Percentiles rank a stretch among this genome's conserved stretches.
Conservation (phyloP, 35 echinoderm and acorn worm genomes). For the Chiridota heheva region DNA sequence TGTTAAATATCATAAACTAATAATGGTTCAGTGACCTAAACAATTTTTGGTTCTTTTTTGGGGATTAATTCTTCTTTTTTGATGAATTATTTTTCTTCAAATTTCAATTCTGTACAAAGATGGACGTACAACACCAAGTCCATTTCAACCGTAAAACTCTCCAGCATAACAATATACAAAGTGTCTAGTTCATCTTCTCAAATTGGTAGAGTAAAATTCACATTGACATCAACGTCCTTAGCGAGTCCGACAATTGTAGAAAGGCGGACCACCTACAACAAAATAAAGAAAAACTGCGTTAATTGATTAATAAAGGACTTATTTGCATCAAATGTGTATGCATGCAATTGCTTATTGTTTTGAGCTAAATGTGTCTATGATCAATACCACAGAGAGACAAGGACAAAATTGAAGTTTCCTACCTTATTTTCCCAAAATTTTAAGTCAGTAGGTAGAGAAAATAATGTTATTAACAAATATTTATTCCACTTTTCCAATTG, state of each 20-base stretch:
- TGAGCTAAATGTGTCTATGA: background rate
- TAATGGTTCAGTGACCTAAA: too few relatives aligned
- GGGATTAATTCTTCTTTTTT: too few relatives aligned
- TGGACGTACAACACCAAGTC: too few relatives aligned
- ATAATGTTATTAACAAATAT: background rate
- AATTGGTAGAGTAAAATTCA: conserved; percentile 83
- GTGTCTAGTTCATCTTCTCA: too few relatives aligned
- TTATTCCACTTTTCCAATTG: background rate
- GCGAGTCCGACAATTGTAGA: conserved; percentile 84
- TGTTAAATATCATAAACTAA: too few relatives aligned
- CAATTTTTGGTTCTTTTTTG: too few relatives aligned
- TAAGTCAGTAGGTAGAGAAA: too few relatives aligned
- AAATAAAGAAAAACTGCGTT: conserved; percentile 25
- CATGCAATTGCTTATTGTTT: background rate
- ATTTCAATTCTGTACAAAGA: too few relatives aligned
- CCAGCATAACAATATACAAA: too few relatives aligned
- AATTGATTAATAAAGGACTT: background rate
- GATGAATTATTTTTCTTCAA: too few relatives aligned
- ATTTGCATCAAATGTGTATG: background rate
- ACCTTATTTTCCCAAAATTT: too few relatives aligned
- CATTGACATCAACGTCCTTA: conserved; percentile 77
- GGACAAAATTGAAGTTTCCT: background rate
- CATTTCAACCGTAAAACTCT: too few relatives aligned
- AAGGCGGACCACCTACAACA: conserved; percentile 76
- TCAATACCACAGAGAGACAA: background rate